phyloP scores from a whole-genome alignment of 2,888 invertebrate species.

The Morpho deidamia region DNA sequence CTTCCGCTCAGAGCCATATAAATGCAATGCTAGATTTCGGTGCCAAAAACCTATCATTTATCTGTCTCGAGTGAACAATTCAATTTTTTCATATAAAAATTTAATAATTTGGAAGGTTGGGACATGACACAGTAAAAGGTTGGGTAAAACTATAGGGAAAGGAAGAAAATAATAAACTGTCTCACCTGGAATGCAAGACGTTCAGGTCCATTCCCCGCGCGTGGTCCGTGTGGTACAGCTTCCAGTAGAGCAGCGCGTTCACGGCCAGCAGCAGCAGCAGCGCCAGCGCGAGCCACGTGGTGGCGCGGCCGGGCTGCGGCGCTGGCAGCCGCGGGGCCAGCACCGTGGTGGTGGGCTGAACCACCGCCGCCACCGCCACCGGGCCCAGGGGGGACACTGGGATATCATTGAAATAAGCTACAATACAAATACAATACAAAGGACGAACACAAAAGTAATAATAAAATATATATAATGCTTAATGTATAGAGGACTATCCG shows the following conservation, averaged over 20 bases:
- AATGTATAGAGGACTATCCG: too few species aligned
- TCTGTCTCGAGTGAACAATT: too few species aligned
- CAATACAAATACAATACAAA: too few species aligned
- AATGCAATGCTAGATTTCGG: too few species aligned
- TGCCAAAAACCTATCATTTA: too few species aligned
- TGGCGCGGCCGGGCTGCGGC: constrained; percentile 2
- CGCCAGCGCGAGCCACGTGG: constrained; percentile 74
- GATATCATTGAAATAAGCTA: not conserved
- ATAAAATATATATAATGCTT: too few species aligned
- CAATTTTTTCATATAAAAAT: too few species aligned
- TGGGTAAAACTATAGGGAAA: too few species aligned
- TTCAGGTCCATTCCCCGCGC: constrained; percentile 7
- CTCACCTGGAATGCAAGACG: constrained; percentile 17
- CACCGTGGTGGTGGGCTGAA: constrained; percentile 4
- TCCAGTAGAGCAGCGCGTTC: constrained; percentile 89
- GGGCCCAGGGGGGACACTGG: constrained; percentile 13
- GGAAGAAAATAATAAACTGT: not conserved
- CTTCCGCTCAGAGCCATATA: too few species aligned
- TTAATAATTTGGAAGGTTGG: too few species aligned
- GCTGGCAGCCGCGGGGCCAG: constrained; percentile 8
- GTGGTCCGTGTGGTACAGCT: constrained; percentile 86
- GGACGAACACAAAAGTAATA: too few species aligned
- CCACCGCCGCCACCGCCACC: constrained; percentile 4
- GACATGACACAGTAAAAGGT: too few species aligned
- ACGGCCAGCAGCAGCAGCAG: constrained; percentile 77